Base-by-base conservation (phyloP, 1,140 invertebrate genomes). In the Thaumatotibia leucotreta region DNA sequence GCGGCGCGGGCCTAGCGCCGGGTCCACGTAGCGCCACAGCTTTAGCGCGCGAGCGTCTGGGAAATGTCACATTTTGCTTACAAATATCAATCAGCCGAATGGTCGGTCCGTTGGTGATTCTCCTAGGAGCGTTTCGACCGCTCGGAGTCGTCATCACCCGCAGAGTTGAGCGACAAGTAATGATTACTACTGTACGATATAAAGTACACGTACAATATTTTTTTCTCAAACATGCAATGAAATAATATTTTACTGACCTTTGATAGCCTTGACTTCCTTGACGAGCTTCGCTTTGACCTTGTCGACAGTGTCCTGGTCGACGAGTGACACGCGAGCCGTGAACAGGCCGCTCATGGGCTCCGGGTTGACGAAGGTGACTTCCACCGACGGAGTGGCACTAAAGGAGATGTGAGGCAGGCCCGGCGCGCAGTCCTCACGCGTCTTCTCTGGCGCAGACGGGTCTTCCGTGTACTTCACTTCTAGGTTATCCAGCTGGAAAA, bases 341-440 rank as follows among this genome's bases (percentile, higher is more conserved):
- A 98, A 97, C 6, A 96, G 91, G 0, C 95, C 95, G 65, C 91
- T 95, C 33, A 92, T 92, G 14, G 95, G 94, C 63, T 94, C 93
- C 0, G 95, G 95, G 92, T 98, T 98, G 10, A 94, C 80, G 23
- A 96, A 85, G 45, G 83, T 91, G 0, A 98, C 69, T 29, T 81
- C 54, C 1, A 97, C 84, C 58, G 93, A 93, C 0, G 94, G 92
- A 70, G 94, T 93, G 2, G 86, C 91, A 9, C 75, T 91, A 82
- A 96, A 98, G 29, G 85, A 92, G 17, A 99, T 96, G 74, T 96
- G 96, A 0, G 98, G 98, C 61, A 94, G 91, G 1, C 97, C 97
- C 5, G 98, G 98, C 74, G 96, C 96, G 77, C 98, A 98, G 76
- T 98, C 97, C 80, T 99, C 97, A 67, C 94, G 94, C 2, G 97